These are phyloP conservation scores for Ptychochromis oligacanthus DNA, from an alignment of 2,113 vertebrate genomes.

Conservation along the genomic window DNA sequence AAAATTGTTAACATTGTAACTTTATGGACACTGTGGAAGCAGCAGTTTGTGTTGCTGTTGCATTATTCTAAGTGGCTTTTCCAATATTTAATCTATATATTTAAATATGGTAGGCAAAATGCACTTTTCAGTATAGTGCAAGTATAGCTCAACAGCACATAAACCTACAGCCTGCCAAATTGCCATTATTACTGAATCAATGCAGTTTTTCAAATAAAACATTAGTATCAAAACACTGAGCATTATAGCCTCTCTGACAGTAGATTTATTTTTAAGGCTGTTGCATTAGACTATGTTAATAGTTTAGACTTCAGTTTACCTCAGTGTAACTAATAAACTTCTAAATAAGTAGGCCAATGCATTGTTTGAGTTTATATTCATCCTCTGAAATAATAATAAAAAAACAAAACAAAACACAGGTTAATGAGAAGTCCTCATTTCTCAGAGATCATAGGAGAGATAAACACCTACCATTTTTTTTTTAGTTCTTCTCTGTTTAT, in stretches of 20 bases:
- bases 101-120: neutral
- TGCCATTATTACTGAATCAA: neutral
- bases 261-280: neutral
- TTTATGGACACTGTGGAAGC: neutral
- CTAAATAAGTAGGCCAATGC: neutral
- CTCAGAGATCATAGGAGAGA: neutral
- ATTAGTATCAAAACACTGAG: neutral
- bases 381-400: neutral
- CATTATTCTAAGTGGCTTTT: neutral
- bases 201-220: rapidly evolving
- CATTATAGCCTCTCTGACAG: neutral
- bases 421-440: neutral
- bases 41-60: neutral
- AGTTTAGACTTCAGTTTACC: neutral
- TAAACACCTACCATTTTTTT: neutral
- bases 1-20: neutral
- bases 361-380: neutral
- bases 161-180: neutral
- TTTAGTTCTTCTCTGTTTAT: neutral
- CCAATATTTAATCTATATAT: neutral
- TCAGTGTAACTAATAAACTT: neutral
- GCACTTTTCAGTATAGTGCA: neutral
- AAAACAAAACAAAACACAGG: neutral
- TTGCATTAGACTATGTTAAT: neutral
- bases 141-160: constrained; percentile 2